Percentiles rank a stretch among this genome's conserved stretches.
Evolutionary conservation across 1,140 invertebrate genomes (phyloP).

Genomic region (Andrena cerasifolii): DNA sequence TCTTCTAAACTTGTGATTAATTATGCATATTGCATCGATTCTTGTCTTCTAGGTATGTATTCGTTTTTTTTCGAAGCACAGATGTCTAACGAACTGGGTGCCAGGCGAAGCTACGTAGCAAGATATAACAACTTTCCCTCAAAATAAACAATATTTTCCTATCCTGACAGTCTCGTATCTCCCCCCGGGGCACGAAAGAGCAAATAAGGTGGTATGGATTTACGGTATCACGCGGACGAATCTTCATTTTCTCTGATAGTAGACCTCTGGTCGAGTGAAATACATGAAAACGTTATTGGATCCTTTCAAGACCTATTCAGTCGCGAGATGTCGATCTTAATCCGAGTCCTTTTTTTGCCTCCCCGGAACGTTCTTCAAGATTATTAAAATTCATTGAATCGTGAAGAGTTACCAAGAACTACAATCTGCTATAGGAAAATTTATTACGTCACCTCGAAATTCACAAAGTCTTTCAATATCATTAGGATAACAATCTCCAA

Average conservation of each 20-base stretch:
- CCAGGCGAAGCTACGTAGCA: background rate
- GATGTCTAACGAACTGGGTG: background rate
- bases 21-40: background rate
- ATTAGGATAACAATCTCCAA: too few relatives aligned
- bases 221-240: constrained; percentile 20
- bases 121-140: constrained; percentile 34
- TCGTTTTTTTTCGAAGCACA: background rate
- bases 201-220: constrained; percentile 42
- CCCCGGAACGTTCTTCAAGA: too few relatives aligned
- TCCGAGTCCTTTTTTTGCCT: background rate
- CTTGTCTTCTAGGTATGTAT: too few relatives aligned
- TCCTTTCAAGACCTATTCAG: background rate
- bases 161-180: constrained; percentile 7
- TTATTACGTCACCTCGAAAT: too few relatives aligned
- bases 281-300: background rate
- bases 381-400: too few relatives aligned
- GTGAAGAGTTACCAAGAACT: too few relatives aligned
- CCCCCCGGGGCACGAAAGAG: background rate
- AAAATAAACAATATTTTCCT: constrained; percentile 54
- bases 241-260: background rate
- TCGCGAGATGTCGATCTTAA: background rate
- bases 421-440: too few relatives aligned
- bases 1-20: too few relatives aligned
- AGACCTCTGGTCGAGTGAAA: background rate
- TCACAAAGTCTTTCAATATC: too few relatives aligned